Evolutionary conservation across 2,113 vertebrate genomes (phyloP), one percentile per base, ranked within the genome.

Genomic region (Spermophilus dauricus): DNA sequence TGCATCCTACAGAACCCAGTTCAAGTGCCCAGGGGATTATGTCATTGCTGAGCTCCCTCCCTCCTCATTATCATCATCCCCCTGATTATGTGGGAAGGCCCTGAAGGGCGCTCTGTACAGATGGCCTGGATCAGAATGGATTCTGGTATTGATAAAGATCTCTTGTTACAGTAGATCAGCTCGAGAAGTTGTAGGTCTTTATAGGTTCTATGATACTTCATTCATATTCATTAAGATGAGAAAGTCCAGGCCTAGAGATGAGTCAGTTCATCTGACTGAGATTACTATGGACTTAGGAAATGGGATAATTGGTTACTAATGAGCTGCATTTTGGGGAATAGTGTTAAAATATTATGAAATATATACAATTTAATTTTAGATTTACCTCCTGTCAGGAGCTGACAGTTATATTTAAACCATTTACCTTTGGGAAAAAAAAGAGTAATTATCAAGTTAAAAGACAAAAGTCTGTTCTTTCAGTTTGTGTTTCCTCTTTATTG

Each of bases 271-370:
- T 78, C 63, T 72, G 63, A 20, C 81, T 76, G 24, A 82, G 11
- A 42, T 82, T 69, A 45, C 39, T 37, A 51, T 5, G 56, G 32
- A 75, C 24, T 87, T 69, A 89, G 96, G 72, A 93, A 2, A 67
- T 95, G 53, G 76, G 82, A 86, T 89, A 96, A 94, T 97, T 73
- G 42, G 56, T 96, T 72, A 58, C 72, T 69, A 93, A 96, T 89
- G 94, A 95, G 77, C 77, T 81, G 32, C 3, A 6, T 14, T 0
- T 96, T 39, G 26, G 8, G 82, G 22, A 4, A 0, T 70, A 73
- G 17, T 42, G n/a, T 61, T 95, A 89, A 32, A 91, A 30, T 82
- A 93, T 65, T 95, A 4, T 32, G 75, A 86, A 87, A 76, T 8
- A 63, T 20, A 75, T 20, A 75, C 58, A 63, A 82, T 56, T 96